These are phyloP conservation scores for Hydrophis major DNA, from an alignment of 2,797 vertebrate genomes.

Conservation along the genomic window DNA sequence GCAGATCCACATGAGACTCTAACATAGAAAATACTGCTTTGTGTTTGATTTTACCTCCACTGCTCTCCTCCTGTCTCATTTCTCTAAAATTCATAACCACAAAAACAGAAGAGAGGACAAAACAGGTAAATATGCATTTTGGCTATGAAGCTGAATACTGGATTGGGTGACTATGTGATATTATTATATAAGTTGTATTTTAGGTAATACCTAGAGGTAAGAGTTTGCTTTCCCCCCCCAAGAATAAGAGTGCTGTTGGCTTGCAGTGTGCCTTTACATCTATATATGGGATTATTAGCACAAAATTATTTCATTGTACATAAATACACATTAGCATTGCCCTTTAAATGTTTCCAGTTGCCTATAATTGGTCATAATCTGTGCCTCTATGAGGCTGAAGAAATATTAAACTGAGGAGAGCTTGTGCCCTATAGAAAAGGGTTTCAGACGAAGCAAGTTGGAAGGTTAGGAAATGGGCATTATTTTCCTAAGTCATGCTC, in stretches of 20 bases:
- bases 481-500: fast-evolving
- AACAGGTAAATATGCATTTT: slow-evolving; percentile 44
- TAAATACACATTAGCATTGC: neutral
- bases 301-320: neutral
- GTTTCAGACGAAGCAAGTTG: neutral
- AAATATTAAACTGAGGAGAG: neutral
- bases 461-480: neutral
- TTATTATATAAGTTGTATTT: neutral
- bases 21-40: neutral
- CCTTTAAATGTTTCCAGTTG: neutral
- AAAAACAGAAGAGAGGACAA: neutral
- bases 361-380: neutral
- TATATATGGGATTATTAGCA: neutral
- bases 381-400: neutral
- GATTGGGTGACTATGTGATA: neutral
- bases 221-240: too few species aligned
- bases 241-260: neutral
- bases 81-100: neutral
- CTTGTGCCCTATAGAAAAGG: neutral
- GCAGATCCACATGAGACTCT: slow-evolving; percentile 2
- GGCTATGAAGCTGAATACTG: neutral
- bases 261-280: neutral
- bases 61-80: neutral
- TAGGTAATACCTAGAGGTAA: neutral
- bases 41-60: neutral